Conservation (phyloP, 2,113 vertebrate species). For the Albula goreensis region DNA sequence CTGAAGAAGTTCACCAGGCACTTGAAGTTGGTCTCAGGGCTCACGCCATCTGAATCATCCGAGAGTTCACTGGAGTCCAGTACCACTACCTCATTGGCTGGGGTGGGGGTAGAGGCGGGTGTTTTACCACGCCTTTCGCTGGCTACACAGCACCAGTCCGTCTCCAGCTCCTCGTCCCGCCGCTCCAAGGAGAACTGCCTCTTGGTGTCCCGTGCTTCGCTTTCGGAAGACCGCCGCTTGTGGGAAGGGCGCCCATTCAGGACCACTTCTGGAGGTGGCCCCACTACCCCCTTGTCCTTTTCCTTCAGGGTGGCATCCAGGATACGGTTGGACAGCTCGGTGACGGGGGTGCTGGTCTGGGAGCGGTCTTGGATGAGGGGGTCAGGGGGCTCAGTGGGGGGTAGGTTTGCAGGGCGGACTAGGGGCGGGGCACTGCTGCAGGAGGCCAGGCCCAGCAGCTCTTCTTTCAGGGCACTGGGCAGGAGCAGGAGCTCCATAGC, state of each 20-base stretch:
- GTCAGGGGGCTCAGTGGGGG: constrained; percentile 24
- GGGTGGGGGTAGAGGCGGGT: constrained; percentile 43
- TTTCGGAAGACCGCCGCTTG: constrained; percentile 88
- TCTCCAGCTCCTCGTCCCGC: constrained; percentile 60
- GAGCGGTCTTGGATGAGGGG: constrained; percentile 73
- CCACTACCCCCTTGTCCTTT: constrained; percentile 32
- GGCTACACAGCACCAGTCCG: constrained; percentile 55
- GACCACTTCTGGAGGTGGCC: constrained; percentile 28
- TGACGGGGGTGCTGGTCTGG: constrained; percentile 85
- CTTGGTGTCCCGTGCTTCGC: constrained; percentile 87
- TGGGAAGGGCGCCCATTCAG: constrained; percentile 79
- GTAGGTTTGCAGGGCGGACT: constrained; percentile 31
- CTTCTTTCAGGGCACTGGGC: constrained; percentile 89
- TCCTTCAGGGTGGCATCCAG: constrained; percentile 80
- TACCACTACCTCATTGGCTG: constrained; percentile 47
- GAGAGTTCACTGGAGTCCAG: constrained; percentile 57
- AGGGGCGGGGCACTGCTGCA: constrained; percentile 54
- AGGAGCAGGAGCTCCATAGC: constrained; percentile 93
- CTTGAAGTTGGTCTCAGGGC: constrained; percentile 88
- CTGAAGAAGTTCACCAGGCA: constrained; percentile 96
- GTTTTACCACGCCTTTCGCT: constrained; percentile 55
- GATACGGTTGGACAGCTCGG: constrained; percentile 88
- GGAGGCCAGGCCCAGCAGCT: constrained; percentile 78
- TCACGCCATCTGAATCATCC: constrained; percentile 71
- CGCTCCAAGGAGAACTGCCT: constrained; percentile 87